A percentile compares a stretch with the other conserved stretches of the same genome.
Evolutionary conservation across 2,113 vertebrate species (phyloP).

Genomic region (Catharus minimus): DNA sequence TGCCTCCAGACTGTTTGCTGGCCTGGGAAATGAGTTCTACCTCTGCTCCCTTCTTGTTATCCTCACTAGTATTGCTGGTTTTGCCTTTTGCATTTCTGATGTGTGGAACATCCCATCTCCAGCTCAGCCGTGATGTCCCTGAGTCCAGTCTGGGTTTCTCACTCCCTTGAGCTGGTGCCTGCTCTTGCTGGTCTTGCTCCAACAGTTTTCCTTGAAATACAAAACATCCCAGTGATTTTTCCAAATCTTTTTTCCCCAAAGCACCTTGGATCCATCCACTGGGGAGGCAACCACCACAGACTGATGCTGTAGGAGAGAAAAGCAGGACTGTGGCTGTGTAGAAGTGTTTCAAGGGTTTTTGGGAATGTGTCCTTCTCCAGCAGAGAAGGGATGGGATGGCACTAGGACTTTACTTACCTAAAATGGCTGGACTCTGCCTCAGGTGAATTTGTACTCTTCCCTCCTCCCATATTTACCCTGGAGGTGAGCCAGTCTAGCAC

Average conservation of each 20-base stretch:
- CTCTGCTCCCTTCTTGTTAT: not conserved
- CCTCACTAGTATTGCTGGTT: not conserved
- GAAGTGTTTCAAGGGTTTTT: not conserved
- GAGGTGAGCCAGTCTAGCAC: not conserved
- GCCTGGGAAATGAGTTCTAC: too few relatives aligned
- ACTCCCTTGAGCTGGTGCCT: not conserved
- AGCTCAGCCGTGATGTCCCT: rapidly evolving
- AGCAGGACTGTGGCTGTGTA: not conserved
- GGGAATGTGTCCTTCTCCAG: not conserved
- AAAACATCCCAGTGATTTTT: not conserved
- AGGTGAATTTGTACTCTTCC: not conserved
- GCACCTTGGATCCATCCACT: not conserved
- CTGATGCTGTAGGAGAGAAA: not conserved
- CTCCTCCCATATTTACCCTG: not conserved
- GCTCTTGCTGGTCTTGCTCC: not conserved
- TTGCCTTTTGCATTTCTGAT: not conserved
- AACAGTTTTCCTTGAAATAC: not conserved
- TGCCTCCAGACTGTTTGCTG: not conserved
- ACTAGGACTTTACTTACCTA: not conserved
- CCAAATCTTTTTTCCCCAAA: not conserved
- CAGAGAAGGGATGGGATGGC: not conserved
- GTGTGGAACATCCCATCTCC: not conserved
- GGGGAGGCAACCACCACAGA: not conserved
- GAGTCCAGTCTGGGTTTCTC: not conserved
- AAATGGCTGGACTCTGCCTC: not conserved